Conservation (phyloP, 2,113 vertebrate genomes). For the sheep (Ovis aries) region DNA sequence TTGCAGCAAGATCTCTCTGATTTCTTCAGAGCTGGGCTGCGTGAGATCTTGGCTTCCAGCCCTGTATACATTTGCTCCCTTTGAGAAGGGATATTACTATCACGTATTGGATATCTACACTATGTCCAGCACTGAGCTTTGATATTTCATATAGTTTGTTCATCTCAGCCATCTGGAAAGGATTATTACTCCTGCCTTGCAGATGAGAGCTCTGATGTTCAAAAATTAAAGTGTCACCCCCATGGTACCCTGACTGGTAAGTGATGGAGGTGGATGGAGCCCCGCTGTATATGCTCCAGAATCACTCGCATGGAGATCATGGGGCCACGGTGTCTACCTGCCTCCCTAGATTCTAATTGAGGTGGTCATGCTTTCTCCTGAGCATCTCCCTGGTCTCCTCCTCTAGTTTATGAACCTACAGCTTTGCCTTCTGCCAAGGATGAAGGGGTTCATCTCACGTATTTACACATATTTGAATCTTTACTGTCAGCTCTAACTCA, state of each 20-base stretch:
- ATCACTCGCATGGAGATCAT: neutral
- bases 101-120: neutral
- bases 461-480: neutral
- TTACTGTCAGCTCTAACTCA: neutral
- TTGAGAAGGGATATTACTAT: neutral
- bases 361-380: neutral
- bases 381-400: neutral
- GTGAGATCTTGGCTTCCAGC: neutral
- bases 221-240: neutral
- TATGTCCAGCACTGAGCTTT: neutral
- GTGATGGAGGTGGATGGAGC: neutral
- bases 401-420: neutral
- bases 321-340: neutral
- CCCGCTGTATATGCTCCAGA: neutral
- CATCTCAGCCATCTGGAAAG: neutral
- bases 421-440: neutral
- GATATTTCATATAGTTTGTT: neutral
- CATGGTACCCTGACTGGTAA: neutral
- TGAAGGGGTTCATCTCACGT: neutral
- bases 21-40: neutral
- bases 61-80: neutral
- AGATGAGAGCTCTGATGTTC: neutral
- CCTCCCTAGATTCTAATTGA: neutral
- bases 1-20: neutral
- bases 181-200: neutral